These are phyloP conservation scores for Baccha elongata DNA, from an alignment of 2,888 invertebrate species.

Conservation along the genomic window DNA sequence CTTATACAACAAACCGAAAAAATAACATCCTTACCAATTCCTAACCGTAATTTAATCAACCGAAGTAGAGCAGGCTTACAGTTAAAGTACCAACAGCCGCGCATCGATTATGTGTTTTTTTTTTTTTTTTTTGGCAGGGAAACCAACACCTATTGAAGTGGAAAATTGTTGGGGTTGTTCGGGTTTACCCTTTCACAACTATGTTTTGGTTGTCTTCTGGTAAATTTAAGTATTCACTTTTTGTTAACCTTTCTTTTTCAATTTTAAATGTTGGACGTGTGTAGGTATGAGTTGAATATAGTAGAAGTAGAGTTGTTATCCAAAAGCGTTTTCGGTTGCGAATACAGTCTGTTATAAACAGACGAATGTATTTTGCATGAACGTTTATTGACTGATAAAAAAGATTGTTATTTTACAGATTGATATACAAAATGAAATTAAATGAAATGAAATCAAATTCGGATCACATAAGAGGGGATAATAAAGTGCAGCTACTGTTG, in stretches of 20 bases:
- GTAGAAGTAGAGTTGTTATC: no score
- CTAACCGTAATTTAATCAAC: slow-evolving; percentile 35
- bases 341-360: no score
- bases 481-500: no score
- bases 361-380: no score
- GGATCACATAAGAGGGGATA: no score
- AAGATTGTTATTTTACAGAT: no score
- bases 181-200: slow-evolving; percentile 42
- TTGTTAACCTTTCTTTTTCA: neutral
- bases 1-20: neutral
- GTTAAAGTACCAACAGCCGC: neutral
- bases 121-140: neutral
- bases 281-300: no score
- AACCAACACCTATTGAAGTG: slow-evolving; percentile 29
- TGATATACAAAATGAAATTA: no score
- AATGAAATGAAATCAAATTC: no score
- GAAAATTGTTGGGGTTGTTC: slow-evolving; percentile 50
- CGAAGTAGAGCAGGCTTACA: slow-evolving; percentile 14
- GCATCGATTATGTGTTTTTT: slow-evolving; percentile 4
- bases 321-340: neutral
- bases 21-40: neutral
- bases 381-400: no score
- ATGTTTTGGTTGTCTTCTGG: slow-evolving; percentile 15
- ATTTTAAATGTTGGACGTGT: neutral
- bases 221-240: slow-evolving; percentile 7